Evolutionary conservation across 2,888 invertebrate genomes (phyloP).

Genomic region (Lacanobia wlatinum): DNA sequence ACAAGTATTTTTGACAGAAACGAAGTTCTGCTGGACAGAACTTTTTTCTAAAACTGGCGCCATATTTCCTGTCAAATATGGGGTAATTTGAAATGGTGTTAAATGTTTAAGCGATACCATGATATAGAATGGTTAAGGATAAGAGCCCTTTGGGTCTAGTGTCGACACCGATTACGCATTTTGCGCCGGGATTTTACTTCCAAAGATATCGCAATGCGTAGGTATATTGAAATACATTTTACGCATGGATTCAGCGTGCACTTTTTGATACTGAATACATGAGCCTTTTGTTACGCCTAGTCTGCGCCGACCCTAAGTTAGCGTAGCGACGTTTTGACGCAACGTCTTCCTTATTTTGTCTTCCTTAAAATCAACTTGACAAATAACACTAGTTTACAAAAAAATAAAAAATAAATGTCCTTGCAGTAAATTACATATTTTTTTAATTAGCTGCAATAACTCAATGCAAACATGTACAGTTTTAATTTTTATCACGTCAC

Average conservation of each 20-base stretch:
- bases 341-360: neutral
- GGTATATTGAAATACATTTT: neutral
- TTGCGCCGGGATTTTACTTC: neutral
- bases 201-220: neutral
- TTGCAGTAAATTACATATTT: too few relatives aligned
- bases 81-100: neutral
- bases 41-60: neutral
- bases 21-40: neutral
- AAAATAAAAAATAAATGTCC: too few relatives aligned
- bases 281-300: neutral
- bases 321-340: neutral
- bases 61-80: neutral
- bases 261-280: neutral
- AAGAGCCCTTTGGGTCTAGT: neutral
- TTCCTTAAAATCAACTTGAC: neutral
- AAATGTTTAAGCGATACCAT: neutral
- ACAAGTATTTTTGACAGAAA: too few relatives aligned
- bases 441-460: too few relatives aligned
- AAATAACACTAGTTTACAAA: too few relatives aligned
- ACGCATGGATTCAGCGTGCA: too few relatives aligned
- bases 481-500: too few relatives aligned
- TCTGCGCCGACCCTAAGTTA: neutral
- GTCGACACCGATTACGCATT: neutral
- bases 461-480: too few relatives aligned
- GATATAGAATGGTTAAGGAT: neutral